Percentiles rank a stretch among this genome's conserved stretches.
Evolutionary conservation across 2,797 vertebrate species (phyloP).

Genomic region (Tiaroga cobitis): DNA sequence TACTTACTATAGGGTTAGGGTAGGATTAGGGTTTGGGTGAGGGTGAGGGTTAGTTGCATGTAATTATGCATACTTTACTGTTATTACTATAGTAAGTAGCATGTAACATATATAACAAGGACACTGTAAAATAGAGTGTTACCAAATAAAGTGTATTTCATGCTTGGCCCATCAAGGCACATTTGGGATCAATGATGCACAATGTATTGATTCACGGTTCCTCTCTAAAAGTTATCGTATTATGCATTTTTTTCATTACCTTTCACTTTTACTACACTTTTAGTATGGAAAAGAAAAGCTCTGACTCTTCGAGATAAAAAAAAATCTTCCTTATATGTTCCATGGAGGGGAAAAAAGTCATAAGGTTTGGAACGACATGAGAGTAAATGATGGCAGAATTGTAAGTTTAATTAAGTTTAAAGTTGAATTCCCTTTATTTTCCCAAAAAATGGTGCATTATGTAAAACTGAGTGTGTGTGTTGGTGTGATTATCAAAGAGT

Average conservation of each 20-base stretch:
- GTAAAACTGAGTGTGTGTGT: conserved; percentile 30
- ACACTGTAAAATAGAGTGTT: too few species aligned
- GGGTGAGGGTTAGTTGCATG: too few species aligned
- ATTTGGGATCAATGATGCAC: neutral
- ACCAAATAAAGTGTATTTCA: neutral
- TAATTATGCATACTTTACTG: too few species aligned
- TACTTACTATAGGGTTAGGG: too few species aligned
- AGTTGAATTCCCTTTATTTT: too few species aligned
- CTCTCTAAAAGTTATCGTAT: neutral
- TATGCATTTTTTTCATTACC: neutral
- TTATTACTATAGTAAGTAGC: too few species aligned
- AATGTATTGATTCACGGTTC: neutral
- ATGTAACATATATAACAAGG: too few species aligned
- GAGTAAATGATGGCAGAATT: neutral
- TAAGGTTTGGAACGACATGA: neutral
- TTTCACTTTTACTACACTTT: neutral
- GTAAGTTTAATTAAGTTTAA: neutral
- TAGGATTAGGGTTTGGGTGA: too few species aligned
- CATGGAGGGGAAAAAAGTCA: neutral
- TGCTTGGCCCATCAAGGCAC: neutral
- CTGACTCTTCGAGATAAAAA: too few species aligned
- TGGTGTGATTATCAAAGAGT: conserved; percentile 12
- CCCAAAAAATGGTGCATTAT: too few species aligned
- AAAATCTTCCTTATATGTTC: too few species aligned
- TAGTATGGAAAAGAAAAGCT: neutral